Evolutionary conservation across 2,888 invertebrate genomes (phyloP).

Genomic region (Lymantria dispar): DNA sequence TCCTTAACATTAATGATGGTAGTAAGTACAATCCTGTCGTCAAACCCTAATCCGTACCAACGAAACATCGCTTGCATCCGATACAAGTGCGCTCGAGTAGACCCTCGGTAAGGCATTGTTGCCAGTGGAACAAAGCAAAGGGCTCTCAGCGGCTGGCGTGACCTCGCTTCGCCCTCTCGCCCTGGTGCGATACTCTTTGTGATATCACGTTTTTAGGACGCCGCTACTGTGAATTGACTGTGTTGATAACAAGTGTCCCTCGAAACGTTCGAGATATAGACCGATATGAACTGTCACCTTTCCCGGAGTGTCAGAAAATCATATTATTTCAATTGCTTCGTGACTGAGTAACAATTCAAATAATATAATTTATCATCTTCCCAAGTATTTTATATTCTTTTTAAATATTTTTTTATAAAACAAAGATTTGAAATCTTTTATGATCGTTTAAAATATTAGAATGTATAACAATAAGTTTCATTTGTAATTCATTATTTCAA

Average conservation of each 20-base stretch:
- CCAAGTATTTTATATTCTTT: too few species aligned
- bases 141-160: slow-evolving; percentile 65
- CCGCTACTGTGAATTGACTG: slow-evolving; percentile 53
- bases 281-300: slow-evolving; percentile 24
- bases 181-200: slow-evolving; percentile 69
- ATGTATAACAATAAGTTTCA: too few species aligned
- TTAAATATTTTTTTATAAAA: too few species aligned
- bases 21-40: slow-evolving; percentile 44
- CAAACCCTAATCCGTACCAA: slow-evolving; percentile 61
- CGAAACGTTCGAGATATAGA: slow-evolving; percentile 35
- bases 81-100: slow-evolving; percentile 70
- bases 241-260: slow-evolving; percentile 55
- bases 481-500: too few species aligned
- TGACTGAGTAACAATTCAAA: too few species aligned
- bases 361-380: too few species aligned
- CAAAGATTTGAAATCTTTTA: too few species aligned
- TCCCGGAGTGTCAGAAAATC: slow-evolving; percentile 8
- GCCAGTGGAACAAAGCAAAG: slow-evolving; percentile 76
- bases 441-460: too few species aligned
- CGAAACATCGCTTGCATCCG: slow-evolving; percentile 77
- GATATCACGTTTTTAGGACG: slow-evolving; percentile 77
- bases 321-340: slow-evolving; percentile 4
- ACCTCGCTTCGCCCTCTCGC: slow-evolving; percentile 57
- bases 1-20: slow-evolving; percentile 26
- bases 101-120: slow-evolving; percentile 69